Conservation (phyloP, 2,797 vertebrate genomes). For the Manis javanica region DNA sequence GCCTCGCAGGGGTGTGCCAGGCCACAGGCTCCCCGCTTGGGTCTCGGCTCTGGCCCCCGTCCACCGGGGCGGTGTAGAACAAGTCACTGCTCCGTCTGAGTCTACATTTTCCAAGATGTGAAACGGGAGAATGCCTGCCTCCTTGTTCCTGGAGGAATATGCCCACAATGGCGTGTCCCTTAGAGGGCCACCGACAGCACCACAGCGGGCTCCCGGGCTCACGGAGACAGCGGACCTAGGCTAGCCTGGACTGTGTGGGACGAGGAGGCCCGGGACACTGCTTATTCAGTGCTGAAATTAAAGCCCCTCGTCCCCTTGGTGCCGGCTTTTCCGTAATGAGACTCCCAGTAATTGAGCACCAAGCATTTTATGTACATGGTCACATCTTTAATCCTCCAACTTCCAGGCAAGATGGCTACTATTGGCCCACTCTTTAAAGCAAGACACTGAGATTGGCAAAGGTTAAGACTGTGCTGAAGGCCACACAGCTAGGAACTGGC, state of each 20-base stretch:
- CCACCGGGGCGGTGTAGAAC: background rate
- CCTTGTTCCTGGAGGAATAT: background rate
- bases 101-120: background rate
- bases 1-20: fast-evolving
- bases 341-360: background rate
- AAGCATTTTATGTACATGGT: background rate
- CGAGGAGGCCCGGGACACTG: background rate
- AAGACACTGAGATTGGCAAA: background rate
- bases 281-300: background rate
- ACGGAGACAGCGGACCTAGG: background rate
- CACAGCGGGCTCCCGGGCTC: background rate
- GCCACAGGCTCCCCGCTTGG: fast-evolving
- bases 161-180: background rate
- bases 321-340: background rate
- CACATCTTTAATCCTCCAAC: background rate
- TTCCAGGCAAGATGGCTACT: background rate
- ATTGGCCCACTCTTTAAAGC: background rate
- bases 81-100: background rate
- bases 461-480: background rate
- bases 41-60: background rate
- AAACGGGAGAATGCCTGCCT: background rate
- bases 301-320: background rate
- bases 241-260: background rate
- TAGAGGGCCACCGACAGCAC: background rate
- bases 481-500: too few relatives aligned